Percentiles rank a stretch among this genome's conserved stretches.
Conservation (phyloP, 2,113 vertebrate species). For the Climacteris rufus region DNA sequence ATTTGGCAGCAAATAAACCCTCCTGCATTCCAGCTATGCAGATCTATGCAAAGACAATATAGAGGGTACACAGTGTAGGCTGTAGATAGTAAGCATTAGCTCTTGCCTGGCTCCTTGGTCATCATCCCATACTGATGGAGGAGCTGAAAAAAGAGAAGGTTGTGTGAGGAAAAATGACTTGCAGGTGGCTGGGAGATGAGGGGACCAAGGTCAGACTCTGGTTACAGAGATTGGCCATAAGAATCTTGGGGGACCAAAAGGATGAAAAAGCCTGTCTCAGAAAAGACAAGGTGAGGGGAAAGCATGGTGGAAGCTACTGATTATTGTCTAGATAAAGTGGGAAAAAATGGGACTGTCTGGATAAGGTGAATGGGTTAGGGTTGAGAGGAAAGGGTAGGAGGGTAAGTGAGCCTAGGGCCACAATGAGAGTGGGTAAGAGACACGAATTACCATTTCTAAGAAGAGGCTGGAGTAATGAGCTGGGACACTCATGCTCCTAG, state of each 20-base stretch:
- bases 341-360: not conserved
- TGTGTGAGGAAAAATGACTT: not conserved
- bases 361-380: not conserved
- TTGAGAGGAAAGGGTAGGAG: not conserved
- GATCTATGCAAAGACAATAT: not conserved
- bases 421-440: not conserved
- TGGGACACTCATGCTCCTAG: fast-evolving
- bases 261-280: not conserved
- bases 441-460: not conserved
- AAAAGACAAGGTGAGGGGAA: not conserved
- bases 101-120: not conserved
- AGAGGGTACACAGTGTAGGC: not conserved
- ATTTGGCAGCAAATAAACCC: not conserved
- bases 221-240: not conserved
- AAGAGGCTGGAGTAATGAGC: not conserved
- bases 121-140: not conserved
- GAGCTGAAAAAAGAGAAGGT: not conserved
- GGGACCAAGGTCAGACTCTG: not conserved
- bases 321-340: not conserved
- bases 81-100: not conserved
- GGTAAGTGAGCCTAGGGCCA: not conserved
- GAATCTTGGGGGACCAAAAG: not conserved
- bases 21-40: not conserved
- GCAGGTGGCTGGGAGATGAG: not conserved
- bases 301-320: not conserved